Evolutionary conservation across 2,888 invertebrate species (phyloP).

Genomic region (Eupsilia transversa): DNA sequence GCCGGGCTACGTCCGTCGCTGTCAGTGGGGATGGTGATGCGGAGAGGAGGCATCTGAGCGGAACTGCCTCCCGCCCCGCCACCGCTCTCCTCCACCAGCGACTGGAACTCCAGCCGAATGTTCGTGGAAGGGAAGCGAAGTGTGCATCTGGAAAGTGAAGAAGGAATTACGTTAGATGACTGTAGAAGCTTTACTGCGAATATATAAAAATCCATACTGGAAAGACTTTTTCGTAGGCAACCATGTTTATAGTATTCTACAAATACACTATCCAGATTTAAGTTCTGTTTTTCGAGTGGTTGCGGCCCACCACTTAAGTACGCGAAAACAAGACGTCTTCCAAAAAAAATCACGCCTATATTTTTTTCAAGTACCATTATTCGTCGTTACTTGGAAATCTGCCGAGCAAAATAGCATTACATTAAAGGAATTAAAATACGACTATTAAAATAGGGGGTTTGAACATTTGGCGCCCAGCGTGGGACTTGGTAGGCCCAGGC

Average conservation of each 20-base stretch:
- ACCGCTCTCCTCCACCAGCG: conserved; percentile 95
- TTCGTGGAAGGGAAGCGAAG: conserved; percentile 99
- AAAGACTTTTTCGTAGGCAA: background rate
- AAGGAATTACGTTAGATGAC: background rate
- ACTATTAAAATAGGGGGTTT: conserved; percentile 14
- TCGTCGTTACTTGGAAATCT: conserved; percentile 37
- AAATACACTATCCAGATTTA: conserved; percentile 7
- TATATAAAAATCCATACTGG: background rate
- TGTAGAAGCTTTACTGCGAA: background rate
- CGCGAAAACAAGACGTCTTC: conserved; percentile 22
- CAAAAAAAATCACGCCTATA: conserved; percentile 33
- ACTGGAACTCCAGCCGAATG: conserved; percentile 98
- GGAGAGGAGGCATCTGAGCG: conserved; percentile 93
- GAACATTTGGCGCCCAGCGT: conserved; percentile 61
- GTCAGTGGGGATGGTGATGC: conserved; percentile 96
- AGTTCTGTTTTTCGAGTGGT: conserved; percentile 6
- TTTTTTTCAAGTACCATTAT: conserved; percentile 34
- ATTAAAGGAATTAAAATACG: conserved; percentile 35
- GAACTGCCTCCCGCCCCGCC: conserved; percentile 87
- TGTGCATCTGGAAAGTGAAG: conserved; percentile 93
- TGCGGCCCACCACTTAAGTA: no score
- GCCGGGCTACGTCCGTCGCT: conserved; percentile 94
- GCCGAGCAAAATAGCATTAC: conserved; percentile 39
- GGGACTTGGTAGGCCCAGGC: conserved; percentile 21
- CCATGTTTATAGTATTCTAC: background rate